phyloP scores from a whole-genome alignment of 2,113 vertebrate genomes.

The Siniperca knerii region DNA sequence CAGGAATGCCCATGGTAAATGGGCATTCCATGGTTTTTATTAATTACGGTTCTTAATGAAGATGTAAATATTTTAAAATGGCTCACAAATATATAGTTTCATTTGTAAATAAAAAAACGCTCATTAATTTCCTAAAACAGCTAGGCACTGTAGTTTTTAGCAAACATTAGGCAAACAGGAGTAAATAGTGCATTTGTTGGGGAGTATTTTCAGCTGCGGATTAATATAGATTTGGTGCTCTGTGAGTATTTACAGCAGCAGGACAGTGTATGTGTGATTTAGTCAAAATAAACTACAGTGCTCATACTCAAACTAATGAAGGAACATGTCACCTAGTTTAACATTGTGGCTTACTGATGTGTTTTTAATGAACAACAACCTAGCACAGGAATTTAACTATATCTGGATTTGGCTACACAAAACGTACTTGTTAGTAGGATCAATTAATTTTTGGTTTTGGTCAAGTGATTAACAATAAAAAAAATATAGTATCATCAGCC shows the following conservation, averaged over 20 bases:
- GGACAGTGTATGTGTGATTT: background rate
- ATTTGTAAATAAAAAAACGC: background rate
- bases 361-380: slow-evolving; percentile 14
- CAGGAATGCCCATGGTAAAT: background rate
- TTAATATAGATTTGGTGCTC: background rate
- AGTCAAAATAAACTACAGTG: slow-evolving; percentile 32
- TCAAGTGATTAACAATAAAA: background rate
- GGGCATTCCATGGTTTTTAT: too few relatives aligned
- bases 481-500: background rate
- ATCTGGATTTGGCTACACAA: background rate
- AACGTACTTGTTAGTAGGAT: background rate
- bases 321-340: slow-evolving; percentile 2
- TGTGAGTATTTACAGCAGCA: slow-evolving; percentile 9
- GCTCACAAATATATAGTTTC: background rate
- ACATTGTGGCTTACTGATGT: slow-evolving; percentile 8
- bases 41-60: background rate
- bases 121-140: background rate
- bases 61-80: background rate
- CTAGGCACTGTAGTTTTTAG: background rate
- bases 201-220: background rate
- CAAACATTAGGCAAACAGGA: slow-evolving; percentile 4
- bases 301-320: slow-evolving; percentile 6
- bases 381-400: background rate
- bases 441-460: background rate
- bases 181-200: slow-evolving; percentile 2